These are phyloP conservation scores for Lasioglossum villosulum DNA, from an alignment of 2,888 invertebrate species.

Conservation along the genomic window DNA sequence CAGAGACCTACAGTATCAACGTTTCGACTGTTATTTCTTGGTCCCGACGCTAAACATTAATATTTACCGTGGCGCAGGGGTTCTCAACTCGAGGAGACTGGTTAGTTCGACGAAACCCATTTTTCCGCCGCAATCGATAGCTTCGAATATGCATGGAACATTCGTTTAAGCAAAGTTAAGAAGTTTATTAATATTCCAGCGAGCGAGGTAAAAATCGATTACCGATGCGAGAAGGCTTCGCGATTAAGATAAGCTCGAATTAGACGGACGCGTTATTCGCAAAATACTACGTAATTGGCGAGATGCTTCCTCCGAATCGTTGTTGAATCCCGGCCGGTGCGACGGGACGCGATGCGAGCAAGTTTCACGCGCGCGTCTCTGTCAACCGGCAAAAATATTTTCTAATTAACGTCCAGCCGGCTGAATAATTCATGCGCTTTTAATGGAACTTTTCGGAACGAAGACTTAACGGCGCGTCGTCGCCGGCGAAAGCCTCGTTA, in stretches of 20 bases:
- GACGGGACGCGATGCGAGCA: background rate
- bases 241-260: background rate
- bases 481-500: background rate
- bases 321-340: too few species aligned
- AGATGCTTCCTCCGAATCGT: background rate
- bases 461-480: background rate
- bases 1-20: background rate
- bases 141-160: background rate
- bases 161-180: background rate
- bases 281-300: background rate
- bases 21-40: background rate
- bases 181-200: background rate
- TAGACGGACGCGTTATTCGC: background rate
- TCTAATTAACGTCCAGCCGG: constrained; percentile 13
- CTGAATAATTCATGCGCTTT: constrained; percentile 15
- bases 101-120: background rate
- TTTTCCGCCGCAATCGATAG: background rate
- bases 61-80: background rate
- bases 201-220: background rate
- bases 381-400: constrained; percentile 7
- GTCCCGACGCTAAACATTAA: background rate
- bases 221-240: background rate
- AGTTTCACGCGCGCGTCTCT: constrained; percentile 4
- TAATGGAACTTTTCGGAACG: constrained; percentile 10
- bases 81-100: background rate